These are phyloP conservation scores for Clinocottus analis DNA, from an alignment of 2,113 vertebrate species.

Conservation along the genomic window DNA sequence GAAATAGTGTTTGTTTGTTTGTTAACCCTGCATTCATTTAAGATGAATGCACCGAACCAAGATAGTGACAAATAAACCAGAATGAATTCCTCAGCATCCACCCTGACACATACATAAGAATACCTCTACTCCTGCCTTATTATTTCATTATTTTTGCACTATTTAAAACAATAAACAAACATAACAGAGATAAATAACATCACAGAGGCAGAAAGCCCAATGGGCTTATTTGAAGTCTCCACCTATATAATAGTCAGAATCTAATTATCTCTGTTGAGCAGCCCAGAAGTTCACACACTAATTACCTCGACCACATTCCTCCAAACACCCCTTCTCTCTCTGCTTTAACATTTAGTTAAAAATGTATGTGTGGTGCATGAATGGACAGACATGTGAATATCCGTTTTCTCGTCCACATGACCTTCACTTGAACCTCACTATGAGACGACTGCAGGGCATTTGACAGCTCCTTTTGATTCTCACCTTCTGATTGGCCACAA, in stretches of 20 bases:
- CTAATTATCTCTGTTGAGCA: constrained; percentile 29
- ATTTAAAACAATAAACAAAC: no score
- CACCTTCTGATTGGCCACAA: constrained; percentile 31
- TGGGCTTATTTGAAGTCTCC: no score
- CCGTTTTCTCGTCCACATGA: not conserved
- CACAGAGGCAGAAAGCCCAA: no score
- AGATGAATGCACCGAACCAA: not conserved
- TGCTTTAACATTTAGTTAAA: not conserved
- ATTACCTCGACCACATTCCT: constrained; percentile 41
- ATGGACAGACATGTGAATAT: constrained; percentile 17
- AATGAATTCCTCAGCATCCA: constrained; percentile 35
- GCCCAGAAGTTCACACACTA: constrained; percentile 30
- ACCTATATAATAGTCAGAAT: constrained; percentile 13
- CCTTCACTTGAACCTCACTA: constrained; percentile 48
- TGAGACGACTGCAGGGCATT: constrained; percentile 27
- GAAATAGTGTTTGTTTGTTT: no score
- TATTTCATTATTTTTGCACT: no score
- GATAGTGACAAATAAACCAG: constrained; percentile 8
- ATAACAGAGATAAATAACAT: no score
- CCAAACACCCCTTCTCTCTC: not conserved
- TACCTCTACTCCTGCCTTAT: not conserved
- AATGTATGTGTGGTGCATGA: not conserved
- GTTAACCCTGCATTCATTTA: not conserved
- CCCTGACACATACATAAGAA: constrained; percentile 26
- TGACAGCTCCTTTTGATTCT: constrained; percentile 39